Evolutionary conservation across 2,113 vertebrate species (phyloP), one percentile per base, ranked within the genome.

Genomic region (Perccottus glenii): DNA sequence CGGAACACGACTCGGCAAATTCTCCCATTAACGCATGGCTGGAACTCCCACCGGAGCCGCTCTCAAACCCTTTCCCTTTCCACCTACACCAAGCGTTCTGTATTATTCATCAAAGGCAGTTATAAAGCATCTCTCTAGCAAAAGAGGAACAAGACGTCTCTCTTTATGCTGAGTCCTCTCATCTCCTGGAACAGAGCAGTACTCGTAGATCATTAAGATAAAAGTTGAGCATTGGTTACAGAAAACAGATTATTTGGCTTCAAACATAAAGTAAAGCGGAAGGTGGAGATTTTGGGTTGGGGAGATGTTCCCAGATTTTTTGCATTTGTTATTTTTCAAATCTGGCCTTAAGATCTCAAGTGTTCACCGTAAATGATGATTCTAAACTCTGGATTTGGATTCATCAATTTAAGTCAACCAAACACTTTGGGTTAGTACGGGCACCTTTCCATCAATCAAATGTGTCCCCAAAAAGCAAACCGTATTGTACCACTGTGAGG

Each of bases 61-160:
- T 15, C 55, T 68, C 40, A 49, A 73, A 16, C 43, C 70, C 61
- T 64, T 63, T 60, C 60, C 51, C 55, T 68, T 57, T 59, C 51
- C 50, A 64, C 77, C 74, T 68, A 67, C 62, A 55, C 60, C 65
- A 73, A 87, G 70, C 45, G 60, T 65, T 64, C 75, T 87, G 64
- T 74, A 90, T 88, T 88, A 83, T 87, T 90, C 80, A 87, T 90
- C 73, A 82, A 87, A 82, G 44, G 73, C n/a, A n/a, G 48, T 72
- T 79, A 58, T 67, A 70, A 27, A 67, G 76, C 77, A 48, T 46
- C 69, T 78, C 70, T 86, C 51, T 33, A 67, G 69, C 16, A 42
- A 77, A 58, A 11, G 6, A 45, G 68, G 80, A 74, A 80, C 67
- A 80, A 82, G 55, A 67, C 52, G 61, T 70, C 19, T 64, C 56